Evolutionary conservation across 2,888 invertebrate genomes (phyloP).

Genomic region (Parochlus steinenii): DNA sequence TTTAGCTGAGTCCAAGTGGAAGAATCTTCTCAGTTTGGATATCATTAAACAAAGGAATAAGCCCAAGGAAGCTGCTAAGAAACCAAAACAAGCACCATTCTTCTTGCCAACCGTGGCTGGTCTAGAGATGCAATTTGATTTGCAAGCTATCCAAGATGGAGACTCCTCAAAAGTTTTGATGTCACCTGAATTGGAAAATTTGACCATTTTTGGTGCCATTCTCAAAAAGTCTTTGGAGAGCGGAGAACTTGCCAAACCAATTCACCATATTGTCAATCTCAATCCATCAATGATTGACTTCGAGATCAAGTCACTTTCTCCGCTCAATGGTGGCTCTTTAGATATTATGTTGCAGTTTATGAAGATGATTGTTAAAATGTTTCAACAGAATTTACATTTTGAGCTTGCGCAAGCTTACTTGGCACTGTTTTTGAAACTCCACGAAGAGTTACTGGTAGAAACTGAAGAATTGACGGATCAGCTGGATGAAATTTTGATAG

Average conservation of each 20-base stretch:
- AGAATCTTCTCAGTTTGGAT: slow-evolving; percentile 74
- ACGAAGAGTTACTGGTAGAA: slow-evolving; percentile 43
- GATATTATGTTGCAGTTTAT: slow-evolving; percentile 63
- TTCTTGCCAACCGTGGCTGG: slow-evolving; percentile 84
- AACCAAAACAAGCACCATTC: slow-evolving; percentile 83
- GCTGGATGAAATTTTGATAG: slow-evolving; percentile 39
- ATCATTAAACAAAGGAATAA: slow-evolving; percentile 77
- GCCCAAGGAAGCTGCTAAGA: slow-evolving; percentile 67
- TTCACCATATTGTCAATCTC: slow-evolving; percentile 36
- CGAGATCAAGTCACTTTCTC: slow-evolving; percentile 65
- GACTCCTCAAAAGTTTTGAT: slow-evolving; percentile 36
- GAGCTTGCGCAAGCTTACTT: slow-evolving; percentile 85
- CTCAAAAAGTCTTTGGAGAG: slow-evolving; percentile 25
- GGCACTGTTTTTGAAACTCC: slow-evolving; percentile 69
- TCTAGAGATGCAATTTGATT: slow-evolving; percentile 65
- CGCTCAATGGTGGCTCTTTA: slow-evolving; percentile 53
- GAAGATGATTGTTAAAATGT: slow-evolving; percentile 48
- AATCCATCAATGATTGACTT: slow-evolving; percentile 75
- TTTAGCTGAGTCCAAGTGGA: slow-evolving; percentile 77
- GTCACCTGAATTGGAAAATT: slow-evolving; percentile 42
- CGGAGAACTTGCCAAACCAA: slow-evolving; percentile 35
- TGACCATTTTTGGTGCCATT: slow-evolving; percentile 51
- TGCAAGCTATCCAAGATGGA: slow-evolving; percentile 29
- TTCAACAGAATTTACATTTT: slow-evolving; percentile 63
- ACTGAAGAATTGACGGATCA: slow-evolving; percentile 36